phyloP scores from a whole-genome alignment of 2,888 invertebrate genomes.

The Lapara coniferarum region DNA sequence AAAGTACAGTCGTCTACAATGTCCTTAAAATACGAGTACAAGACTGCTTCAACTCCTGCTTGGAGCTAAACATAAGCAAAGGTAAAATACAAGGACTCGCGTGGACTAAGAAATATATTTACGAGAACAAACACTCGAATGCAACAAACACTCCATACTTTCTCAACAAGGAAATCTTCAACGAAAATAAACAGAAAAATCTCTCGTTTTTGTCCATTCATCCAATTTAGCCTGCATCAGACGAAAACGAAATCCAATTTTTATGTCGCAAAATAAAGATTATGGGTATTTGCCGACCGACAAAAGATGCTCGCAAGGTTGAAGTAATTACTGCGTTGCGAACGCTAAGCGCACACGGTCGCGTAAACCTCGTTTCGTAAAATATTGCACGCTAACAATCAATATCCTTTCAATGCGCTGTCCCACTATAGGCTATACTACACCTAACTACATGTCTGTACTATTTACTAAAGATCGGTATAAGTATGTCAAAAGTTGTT shows the following conservation, averaged over 20 bases:
- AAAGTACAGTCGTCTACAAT: too few species aligned
- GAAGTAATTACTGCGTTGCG: slow-evolving; percentile 42
- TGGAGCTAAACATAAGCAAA: too few species aligned
- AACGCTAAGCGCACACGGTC: slow-evolving; percentile 34
- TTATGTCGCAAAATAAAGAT: slow-evolving; percentile 31
- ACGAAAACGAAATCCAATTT: slow-evolving; percentile 26
- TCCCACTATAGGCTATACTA: slow-evolving; percentile 19
- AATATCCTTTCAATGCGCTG: slow-evolving; percentile 4
- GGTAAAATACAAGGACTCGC: too few species aligned
- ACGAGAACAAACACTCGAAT: background rate
- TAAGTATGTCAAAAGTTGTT: too few species aligned
- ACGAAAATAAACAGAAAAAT: slow-evolving; percentile 8
- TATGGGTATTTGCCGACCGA: slow-evolving; percentile 40
- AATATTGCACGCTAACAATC: slow-evolving; percentile 41
- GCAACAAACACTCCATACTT: background rate
- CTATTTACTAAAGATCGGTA: background rate
- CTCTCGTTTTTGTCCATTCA: slow-evolving; percentile 24
- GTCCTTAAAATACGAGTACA: too few species aligned
- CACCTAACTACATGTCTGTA: too few species aligned
- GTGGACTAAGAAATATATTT: background rate
- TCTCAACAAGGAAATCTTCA: slow-evolving; percentile 11
- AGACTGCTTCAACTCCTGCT: too few species aligned
- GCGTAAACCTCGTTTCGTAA: slow-evolving; percentile 39
- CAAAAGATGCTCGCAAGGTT: slow-evolving; percentile 46
- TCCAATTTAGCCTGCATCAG: slow-evolving; percentile 29